These are phyloP conservation scores for Macrotrachela quadricornifera DNA, from an alignment of 1,140 invertebrate species.

Conservation along the genomic window DNA sequence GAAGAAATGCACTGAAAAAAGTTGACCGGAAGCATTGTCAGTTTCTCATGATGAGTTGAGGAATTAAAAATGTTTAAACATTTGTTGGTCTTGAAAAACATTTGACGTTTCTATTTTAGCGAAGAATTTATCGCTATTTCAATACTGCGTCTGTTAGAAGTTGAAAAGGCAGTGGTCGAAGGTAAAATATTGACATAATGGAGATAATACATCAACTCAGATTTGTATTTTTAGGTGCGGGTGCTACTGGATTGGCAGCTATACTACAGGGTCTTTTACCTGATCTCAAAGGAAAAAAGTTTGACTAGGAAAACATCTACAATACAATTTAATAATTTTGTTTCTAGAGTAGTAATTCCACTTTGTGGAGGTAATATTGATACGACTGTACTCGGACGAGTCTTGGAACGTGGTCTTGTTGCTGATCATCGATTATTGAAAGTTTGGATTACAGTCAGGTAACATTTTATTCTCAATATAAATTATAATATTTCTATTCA, in stretches of 20 bases:
- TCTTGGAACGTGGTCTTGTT: slow-evolving; percentile 64
- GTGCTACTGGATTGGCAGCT: slow-evolving; percentile 62
- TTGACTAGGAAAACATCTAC: too few species aligned
- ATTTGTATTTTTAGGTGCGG: slow-evolving; percentile 38
- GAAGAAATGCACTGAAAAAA: too few species aligned
- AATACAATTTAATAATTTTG: too few species aligned
- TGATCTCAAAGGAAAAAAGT: slow-evolving; percentile 59
- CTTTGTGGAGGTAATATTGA: slow-evolving; percentile 80
- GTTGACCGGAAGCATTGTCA: too few species aligned
- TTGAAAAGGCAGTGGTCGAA: slow-evolving; percentile 77
- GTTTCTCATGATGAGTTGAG: too few species aligned
- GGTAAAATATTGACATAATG: slow-evolving; percentile 22
- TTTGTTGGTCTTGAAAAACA: too few species aligned
- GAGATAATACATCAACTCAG: too few species aligned
- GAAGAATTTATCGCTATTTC: slow-evolving; percentile 54
- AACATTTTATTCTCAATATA: too few species aligned
- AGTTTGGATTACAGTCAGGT: slow-evolving; percentile 57
- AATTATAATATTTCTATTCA: too few species aligned
- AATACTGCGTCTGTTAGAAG: slow-evolving; percentile 60
- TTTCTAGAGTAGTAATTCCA: slow-evolving; percentile 43
- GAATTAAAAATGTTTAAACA: too few species aligned
- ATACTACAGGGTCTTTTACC: slow-evolving; percentile 57
- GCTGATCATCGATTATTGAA: slow-evolving; percentile 63
- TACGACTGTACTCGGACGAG: slow-evolving; percentile 63
- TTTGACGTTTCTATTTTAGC: too few species aligned